Evolutionary conservation across 2,113 vertebrate genomes (phyloP), one percentile per base, ranked within the genome.

Genomic region (Rhagologus leucostigma): DNA sequence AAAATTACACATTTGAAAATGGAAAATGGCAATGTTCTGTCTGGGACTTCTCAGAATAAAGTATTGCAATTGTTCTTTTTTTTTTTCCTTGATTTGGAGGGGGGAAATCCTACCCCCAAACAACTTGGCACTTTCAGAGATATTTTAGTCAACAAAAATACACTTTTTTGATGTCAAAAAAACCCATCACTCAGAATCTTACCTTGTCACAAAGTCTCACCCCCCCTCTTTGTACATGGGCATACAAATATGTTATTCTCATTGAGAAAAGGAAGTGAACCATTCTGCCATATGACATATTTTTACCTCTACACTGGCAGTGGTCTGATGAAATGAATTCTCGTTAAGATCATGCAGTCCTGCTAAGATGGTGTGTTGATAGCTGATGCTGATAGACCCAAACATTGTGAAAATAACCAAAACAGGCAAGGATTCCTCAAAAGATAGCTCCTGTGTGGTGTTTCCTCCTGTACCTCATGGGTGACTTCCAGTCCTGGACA

Each of bases 341-440:
- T 73, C 0, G 0, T 63, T 55, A 56, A 74, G 73, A 53, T 27
- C 14, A 29, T 39, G 15, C 0, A 0, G n/a, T 68, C 30, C 11
- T 50, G 11, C 60, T 78, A 55, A 85, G 46, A 37, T n/a, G 37
- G 16, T 52, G 24, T 80, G 50, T 53, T 53, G 37, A 41, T 5
- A 52, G 35, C n/a, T 53, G 57, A 59, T 59, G 75, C 32, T 63
- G 24, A 35, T 11, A 56, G 37, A 73, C 13, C 16, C 29, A 80
- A 53, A 64, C 14, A 16, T 10, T 35, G 11, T 52, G 37, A 46
- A 33, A 64, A 14, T 41, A 65, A 18, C 10, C 41, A 67, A 84
- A 90, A 63, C 33, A 80, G 42, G 11, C 29, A 70, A 88, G 6
- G 32, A 59, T 64, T 89, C 46, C 32, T 73, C 68, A 37, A 77